A percentile compares a stretch with the other conserved stretches of the same genome.
Evolutionary conservation across 2,113 vertebrate species (phyloP).

Genomic region (Mesoclemmys tuberculata): DNA sequence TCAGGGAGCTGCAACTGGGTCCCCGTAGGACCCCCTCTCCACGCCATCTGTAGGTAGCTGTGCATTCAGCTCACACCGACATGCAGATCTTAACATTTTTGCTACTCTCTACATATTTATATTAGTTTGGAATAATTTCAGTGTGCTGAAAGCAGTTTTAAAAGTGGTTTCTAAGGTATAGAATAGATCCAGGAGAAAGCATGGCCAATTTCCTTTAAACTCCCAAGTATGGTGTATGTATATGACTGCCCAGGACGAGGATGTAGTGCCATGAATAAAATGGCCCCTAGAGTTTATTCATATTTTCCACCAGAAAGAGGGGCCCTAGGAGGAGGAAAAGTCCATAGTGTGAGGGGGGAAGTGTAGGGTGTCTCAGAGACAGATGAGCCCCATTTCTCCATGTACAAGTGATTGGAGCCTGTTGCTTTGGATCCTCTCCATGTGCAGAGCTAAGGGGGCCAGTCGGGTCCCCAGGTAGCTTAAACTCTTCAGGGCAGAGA

Average conservation of each 20-base stretch:
- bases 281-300: not conserved
- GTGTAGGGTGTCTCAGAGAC: not conserved
- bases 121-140: not conserved
- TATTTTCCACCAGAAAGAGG: not conserved
- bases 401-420: too few relatives aligned
- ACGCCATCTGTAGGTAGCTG: not conserved
- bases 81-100: not conserved
- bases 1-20: not conserved
- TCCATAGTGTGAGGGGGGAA: not conserved
- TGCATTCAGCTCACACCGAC: not conserved
- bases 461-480: not conserved
- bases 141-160: not conserved
- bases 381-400: too few relatives aligned
- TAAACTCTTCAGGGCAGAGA: accelerated
- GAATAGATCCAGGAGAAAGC: not conserved
- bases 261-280: not conserved
- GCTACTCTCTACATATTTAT: not conserved
- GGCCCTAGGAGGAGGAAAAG: not conserved
- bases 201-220: not conserved
- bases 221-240: accelerated
- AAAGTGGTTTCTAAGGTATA: not conserved
- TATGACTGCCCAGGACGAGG: not conserved
- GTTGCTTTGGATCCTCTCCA: too few relatives aligned
- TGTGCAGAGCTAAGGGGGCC: not conserved
- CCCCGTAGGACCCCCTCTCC: not conserved